Conservation (phyloP, 2,797 vertebrate genomes). For the Micromesistius poutassou region DNA sequence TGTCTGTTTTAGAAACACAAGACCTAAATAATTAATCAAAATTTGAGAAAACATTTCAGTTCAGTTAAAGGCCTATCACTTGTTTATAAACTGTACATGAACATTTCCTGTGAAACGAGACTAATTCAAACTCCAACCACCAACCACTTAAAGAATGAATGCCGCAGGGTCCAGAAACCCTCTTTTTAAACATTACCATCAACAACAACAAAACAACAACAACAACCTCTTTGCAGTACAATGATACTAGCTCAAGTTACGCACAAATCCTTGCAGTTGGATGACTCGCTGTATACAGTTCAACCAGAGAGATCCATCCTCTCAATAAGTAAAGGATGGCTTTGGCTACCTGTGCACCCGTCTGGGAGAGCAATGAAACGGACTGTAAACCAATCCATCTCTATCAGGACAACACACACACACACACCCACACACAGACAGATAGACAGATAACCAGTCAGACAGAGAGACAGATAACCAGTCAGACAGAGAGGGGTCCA, state of each 20-base stretch:
- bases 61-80: background rate
- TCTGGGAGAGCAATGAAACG: conserved; percentile 53
- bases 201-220: conserved; percentile 6
- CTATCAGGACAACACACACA: conserved; percentile 1
- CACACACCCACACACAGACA: conserved; percentile 16
- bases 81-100: background rate
- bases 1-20: no score
- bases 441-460: conserved; percentile 13
- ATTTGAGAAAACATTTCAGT: background rate
- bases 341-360: conserved; percentile 39
- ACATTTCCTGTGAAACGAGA: background rate
- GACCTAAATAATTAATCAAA: no score
- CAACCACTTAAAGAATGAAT: background rate
- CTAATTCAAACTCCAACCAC: background rate
- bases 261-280: conserved; percentile 43
- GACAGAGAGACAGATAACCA: conserved; percentile 7
- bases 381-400: conserved; percentile 56
- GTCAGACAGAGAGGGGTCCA: conserved; percentile 17
- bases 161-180: background rate
- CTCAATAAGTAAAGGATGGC: conserved; percentile 63
- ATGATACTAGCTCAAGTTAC: conserved; percentile 36
- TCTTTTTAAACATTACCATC: background rate
- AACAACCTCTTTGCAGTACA: conserved; percentile 20
- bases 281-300: conserved; percentile 42
- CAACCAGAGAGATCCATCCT: conserved; percentile 54